phyloP scores from a whole-genome alignment of 2,113 vertebrate species.

The Forbesichthys papilliferus region DNA sequence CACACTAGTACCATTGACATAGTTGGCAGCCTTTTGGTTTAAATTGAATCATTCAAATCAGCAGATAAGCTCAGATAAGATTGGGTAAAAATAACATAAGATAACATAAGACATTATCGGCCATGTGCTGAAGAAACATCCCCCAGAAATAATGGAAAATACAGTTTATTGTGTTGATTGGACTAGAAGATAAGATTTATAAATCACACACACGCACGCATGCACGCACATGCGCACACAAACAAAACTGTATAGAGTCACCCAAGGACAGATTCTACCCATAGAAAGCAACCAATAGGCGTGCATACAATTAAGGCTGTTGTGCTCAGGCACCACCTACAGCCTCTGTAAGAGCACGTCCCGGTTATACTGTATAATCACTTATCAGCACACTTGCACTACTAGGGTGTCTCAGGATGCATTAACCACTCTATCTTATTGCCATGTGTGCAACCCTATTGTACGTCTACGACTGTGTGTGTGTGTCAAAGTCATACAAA shows the following conservation, averaged over 20 bases:
- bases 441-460: neutral
- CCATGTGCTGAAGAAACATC: no score
- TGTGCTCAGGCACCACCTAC: conserved; percentile 30
- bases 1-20: neutral
- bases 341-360: conserved; percentile 42
- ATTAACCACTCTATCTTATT: conserved; percentile 20
- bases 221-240: conserved; percentile 9
- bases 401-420: conserved; percentile 32
- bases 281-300: conserved; percentile 32
- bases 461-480: conserved; percentile 2
- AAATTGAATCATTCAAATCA: no score
- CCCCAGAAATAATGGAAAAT: no score
- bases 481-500: conserved; percentile 16
- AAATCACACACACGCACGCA: neutral
- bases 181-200: neutral
- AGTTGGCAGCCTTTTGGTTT: no score
- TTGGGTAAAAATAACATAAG: no score
- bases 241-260: conserved; percentile 1
- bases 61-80: no score
- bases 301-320: conserved; percentile 25
- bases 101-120: no score
- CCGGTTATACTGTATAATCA: conserved; percentile 59
- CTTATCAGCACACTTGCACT: conserved; percentile 36
- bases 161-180: conserved; percentile 8
- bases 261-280: neutral